Percentiles rank a stretch among this genome's conserved stretches.
Conservation (phyloP, 2,113 vertebrate genomes). For the Paramormyrops kingsleyae region DNA sequence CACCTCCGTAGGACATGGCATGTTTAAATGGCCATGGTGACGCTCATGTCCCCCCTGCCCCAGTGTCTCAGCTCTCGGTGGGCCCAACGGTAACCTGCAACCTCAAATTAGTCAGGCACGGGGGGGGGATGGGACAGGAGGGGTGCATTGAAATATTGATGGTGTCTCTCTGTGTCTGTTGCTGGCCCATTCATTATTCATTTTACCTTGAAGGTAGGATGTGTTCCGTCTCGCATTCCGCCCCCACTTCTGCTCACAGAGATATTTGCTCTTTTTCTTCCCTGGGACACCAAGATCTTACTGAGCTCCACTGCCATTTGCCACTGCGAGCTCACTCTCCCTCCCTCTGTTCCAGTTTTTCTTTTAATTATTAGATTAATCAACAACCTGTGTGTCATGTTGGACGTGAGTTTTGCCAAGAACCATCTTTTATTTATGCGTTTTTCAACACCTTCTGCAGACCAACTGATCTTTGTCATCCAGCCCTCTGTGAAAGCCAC, state of each 20-base stretch:
- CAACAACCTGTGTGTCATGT: neutral
- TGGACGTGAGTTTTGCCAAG: neutral
- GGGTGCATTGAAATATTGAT: constrained; percentile 81
- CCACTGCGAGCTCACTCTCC: constrained; percentile 23
- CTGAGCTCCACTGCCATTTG: constrained; percentile 44
- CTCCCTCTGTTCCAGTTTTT: constrained; percentile 20
- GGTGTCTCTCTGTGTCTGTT: constrained; percentile 72
- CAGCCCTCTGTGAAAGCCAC: neutral
- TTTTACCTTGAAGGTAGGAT: constrained; percentile 80
- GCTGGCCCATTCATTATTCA: constrained; percentile 86
- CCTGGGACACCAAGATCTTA: constrained; percentile 30
- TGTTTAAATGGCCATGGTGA: neutral
- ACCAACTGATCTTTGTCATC: neutral
- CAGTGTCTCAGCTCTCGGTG: constrained; percentile 35
- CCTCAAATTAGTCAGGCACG: constrained; percentile 51
- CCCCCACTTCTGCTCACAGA: constrained; percentile 55
- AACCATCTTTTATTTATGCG: neutral
- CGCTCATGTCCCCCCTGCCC: neutral
- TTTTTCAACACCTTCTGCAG: neutral
- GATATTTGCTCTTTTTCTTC: constrained; percentile 47
- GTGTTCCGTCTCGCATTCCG: constrained; percentile 59
- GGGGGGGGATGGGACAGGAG: constrained; percentile 26
- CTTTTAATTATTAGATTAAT: constrained; percentile 18
- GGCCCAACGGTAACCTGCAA: constrained; percentile 41
- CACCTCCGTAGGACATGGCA: neutral